Evolutionary conservation across 2,888 invertebrate genomes (phyloP).

Genomic region (Melipona beecheii): DNA sequence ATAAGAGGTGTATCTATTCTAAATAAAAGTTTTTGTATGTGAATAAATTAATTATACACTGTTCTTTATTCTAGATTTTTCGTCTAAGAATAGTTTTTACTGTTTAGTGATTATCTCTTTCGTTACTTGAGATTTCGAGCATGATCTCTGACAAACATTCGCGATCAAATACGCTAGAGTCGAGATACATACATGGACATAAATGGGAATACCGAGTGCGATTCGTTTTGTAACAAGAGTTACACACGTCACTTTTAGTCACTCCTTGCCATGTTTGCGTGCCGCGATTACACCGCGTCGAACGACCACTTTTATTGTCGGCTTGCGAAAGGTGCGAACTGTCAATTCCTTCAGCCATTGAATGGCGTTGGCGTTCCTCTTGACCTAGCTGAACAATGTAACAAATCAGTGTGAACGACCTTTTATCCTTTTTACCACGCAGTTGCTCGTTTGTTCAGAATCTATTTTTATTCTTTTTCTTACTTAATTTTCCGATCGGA

Average conservation of each 20-base stretch:
- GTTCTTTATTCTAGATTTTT: background rate
- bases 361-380: conserved; percentile 68
- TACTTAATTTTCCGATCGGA: background rate
- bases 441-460: conserved; percentile 25
- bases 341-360: conserved; percentile 49
- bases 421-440: conserved; percentile 27
- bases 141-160: background rate
- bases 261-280: conserved; percentile 28
- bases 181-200: conserved; percentile 19
- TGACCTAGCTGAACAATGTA: conserved; percentile 65
- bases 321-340: conserved; percentile 66
- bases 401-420: conserved; percentile 68
- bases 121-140: no score
- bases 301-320: conserved; percentile 67
- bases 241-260: conserved; percentile 12
- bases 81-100: background rate
- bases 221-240: conserved; percentile 31
- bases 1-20: no score
- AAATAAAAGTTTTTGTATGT: no score
- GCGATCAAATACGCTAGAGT: background rate
- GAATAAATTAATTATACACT: background rate
- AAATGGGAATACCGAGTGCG: conserved; percentile 8
- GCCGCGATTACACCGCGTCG: conserved; percentile 44
- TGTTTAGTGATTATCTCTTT: background rate
- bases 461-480: background rate